phyloP scores from a whole-genome alignment of 2,113 vertebrate species.

The Dermatemys mawii region DNA sequence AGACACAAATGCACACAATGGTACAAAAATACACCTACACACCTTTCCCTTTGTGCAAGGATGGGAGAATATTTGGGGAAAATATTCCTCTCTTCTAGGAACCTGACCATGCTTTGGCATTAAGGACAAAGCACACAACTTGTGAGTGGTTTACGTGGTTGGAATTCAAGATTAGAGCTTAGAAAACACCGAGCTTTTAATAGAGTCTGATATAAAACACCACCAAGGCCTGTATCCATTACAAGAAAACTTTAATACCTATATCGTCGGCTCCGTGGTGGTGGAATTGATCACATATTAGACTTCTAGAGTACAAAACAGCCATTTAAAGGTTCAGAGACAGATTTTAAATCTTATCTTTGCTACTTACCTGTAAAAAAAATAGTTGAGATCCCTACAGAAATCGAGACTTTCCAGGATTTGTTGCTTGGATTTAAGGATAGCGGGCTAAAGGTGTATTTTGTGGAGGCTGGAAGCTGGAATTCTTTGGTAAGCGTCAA shows the following conservation, averaged over 20 bases:
- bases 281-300: too few relatives aligned
- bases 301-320: neutral
- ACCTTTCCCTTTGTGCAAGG: too few relatives aligned
- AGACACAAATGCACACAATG: too few relatives aligned
- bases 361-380: neutral
- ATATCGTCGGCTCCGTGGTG: fast-evolving
- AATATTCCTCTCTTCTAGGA: too few relatives aligned
- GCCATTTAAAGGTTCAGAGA: neutral
- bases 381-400: neutral
- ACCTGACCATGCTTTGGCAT: too few relatives aligned
- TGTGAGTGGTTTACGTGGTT: too few relatives aligned
- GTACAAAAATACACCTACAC: too few relatives aligned
- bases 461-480: neutral
- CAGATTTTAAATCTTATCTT: neutral
- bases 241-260: neutral
- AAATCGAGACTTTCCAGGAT: neutral
- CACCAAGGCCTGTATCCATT: neutral
- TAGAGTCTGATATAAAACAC: neutral
- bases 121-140: too few relatives aligned
- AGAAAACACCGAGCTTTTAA: too few relatives aligned
- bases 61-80: too few relatives aligned
- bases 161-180: too few relatives aligned
- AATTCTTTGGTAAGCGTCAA: neutral
- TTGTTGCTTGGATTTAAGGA: neutral
- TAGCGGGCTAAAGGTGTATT: neutral